Evolutionary conservation across 2,797 vertebrate species (phyloP), one percentile per base, ranked within the genome.

Genomic region (Notolepis coatsorum): DNA sequence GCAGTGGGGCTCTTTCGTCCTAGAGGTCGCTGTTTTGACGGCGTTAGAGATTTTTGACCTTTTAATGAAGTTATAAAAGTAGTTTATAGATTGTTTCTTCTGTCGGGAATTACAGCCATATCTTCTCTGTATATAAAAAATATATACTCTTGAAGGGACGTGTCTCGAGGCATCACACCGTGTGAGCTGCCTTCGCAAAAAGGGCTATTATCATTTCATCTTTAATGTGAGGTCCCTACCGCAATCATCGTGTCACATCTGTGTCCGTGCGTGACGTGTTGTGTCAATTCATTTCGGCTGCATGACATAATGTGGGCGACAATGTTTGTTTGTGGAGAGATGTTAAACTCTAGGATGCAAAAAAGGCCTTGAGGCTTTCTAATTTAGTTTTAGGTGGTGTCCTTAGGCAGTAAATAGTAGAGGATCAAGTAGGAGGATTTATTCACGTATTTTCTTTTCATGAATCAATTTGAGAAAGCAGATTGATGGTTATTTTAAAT

Each of bases 201-300:
- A 92, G 91, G 91, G 90, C 91, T 93, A 90, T 77, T 71, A 76
- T 51, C 76, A 71, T 76, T 56, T 84, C 49, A 64, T 77, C 31
- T 77, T 64, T 70, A n/a, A 7, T 59, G 75, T 73, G 51, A 53
- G 65, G 37, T 75, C 41, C 45, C 63, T 6, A 2, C n/a, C n/a
- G 18, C 42, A 42, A 68, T 62, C 68, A 53, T 68, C 59, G n/a
- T 42, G 66, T 75, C 23, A 2, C 25, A 25, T 68, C 55, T 63
- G 65, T 77, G 65, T 51, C 54, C 39, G 61, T 82, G 51, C 35
- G 33, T 37, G 23, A 23, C 33, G 65, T 62, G 48, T 47, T 24
- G 60, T 73, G 67, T 45, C 6, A 5, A 39, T 37, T 63, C 54
- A 60, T 57, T 45, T 31, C 65, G 66, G 64, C 67, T 77, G 74